Evolutionary conservation across 1,140 invertebrate genomes (phyloP).

Genomic region (Hydropsyche tenuis): DNA sequence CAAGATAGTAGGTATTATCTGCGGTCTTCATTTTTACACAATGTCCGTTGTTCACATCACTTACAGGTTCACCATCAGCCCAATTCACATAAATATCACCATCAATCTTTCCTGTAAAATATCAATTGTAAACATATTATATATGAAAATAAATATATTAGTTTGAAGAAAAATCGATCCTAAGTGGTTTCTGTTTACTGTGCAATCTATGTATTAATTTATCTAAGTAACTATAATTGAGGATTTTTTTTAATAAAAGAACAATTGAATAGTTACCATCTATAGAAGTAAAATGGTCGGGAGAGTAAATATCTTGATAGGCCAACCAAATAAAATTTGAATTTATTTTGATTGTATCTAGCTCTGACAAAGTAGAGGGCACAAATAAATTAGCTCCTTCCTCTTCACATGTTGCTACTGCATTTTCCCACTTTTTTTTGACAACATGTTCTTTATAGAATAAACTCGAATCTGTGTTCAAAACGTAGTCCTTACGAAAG

Average conservation of each 20-base stretch:
- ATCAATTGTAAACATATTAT: not conserved
- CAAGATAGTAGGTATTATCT: not conserved
- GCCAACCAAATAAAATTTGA: not conserved
- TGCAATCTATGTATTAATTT: too few species aligned
- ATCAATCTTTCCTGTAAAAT: slow-evolving; percentile 22
- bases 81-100: slow-evolving; percentile 5
- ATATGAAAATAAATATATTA: not conserved
- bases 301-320: slow-evolving; percentile 22
- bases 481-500: slow-evolving; percentile 4
- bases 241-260: too few species aligned
- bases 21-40: slow-evolving; percentile 23
- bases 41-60: slow-evolving; percentile 21
- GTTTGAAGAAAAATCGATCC: not conserved
- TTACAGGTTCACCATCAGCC: slow-evolving; percentile 22
- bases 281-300: slow-evolving; percentile 31
- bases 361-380: not conserved
- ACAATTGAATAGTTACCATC: too few species aligned
- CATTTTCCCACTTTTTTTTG: not conserved
- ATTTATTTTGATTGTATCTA: not conserved
- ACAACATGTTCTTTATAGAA: not conserved
- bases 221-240: too few species aligned
- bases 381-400: not conserved
- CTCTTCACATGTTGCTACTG: not conserved
- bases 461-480: not conserved
- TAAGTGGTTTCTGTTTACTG: too few species aligned